Base-by-base conservation (phyloP, 1,140 invertebrate genomes). In the Brachionus koreanus region DNA sequence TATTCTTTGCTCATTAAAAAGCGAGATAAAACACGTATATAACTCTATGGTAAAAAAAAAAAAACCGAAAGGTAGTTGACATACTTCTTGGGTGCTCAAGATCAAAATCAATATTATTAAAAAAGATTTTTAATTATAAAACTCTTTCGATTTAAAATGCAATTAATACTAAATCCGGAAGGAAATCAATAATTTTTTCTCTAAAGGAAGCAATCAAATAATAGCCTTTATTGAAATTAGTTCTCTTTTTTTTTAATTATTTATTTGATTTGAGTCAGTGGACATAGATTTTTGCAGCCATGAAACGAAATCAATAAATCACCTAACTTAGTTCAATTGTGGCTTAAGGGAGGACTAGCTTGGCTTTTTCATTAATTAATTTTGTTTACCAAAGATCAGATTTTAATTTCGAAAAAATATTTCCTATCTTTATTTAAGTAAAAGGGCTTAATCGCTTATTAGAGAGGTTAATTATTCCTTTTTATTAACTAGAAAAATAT, bases 131-230 rank as follows among this genome's bases (percentile, higher is more conserved):
- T 65, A 65, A 33, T 65, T 65, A 35, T 33, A 65, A 65, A 65
- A 33, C 25, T 65, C 33, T 65, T 33, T 65, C 13, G 33, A 65
- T 33, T 65, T 33, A 33, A 65, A 65, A 33, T 65, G 25, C 33
- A 33, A 33, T 65, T 65, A 65, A 33, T 65, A 33, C 23, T 65
- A 33, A 65, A 65, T 65, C 63, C 33, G 33, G 33, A 37, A 65
- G 63, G 63, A 65, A 65, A 65, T 65, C 63, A 65, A 65, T 65
- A 65, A 65, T 65, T 65, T 65, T 33, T 65, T 65, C 63, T 37
- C 25, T 23, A 65, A 33, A 65, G 63, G 25, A 65, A 65, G 33
- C 23, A 65, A 65, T 65, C 63, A 65, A 37, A 57, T 57, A 57
- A 57, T 23, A 57, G 49, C 49, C 49, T 19, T 57, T 57, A 19